Percentiles rank a stretch among this genome's conserved stretches.
Evolutionary conservation across 2,113 vertebrate genomes (phyloP).

Genomic region (Caloenas nicobarica): DNA sequence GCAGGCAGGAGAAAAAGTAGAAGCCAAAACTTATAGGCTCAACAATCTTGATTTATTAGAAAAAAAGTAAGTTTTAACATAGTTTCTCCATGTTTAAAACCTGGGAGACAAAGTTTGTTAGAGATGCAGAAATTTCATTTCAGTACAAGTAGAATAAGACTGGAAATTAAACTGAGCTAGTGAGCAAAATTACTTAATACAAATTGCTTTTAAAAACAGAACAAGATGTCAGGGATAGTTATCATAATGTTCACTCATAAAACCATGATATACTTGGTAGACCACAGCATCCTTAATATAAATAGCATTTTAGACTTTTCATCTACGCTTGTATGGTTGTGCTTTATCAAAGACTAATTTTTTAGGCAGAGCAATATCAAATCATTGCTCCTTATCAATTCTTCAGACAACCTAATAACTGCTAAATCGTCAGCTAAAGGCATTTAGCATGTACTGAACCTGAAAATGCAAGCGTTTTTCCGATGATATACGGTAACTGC

Average conservation of each 20-base stretch:
- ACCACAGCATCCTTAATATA: background rate
- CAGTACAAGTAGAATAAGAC: background rate
- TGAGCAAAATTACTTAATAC: background rate
- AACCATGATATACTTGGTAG: background rate
- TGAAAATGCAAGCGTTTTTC: background rate
- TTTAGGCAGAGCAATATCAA: background rate
- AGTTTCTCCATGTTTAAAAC: background rate
- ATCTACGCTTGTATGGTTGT: background rate
- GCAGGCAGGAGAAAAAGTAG: background rate
- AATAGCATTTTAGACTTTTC: background rate
- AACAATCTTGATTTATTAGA: background rate
- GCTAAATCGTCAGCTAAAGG: background rate
- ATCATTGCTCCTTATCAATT: background rate
- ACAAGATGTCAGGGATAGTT: background rate
- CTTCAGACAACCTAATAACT: background rate
- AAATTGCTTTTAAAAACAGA: background rate
- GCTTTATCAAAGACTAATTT: background rate
- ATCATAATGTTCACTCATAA: background rate
- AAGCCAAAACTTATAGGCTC: background rate
- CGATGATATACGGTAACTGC: background rate
- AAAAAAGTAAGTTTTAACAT: background rate
- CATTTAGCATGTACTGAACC: background rate
- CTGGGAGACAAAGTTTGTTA: background rate
- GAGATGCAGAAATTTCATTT: background rate
- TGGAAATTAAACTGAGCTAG: background rate